Evolutionary conservation across 2,888 invertebrate genomes (phyloP), one percentile per base, ranked within the genome.

Genomic region (Dryobotodes eremita): DNA sequence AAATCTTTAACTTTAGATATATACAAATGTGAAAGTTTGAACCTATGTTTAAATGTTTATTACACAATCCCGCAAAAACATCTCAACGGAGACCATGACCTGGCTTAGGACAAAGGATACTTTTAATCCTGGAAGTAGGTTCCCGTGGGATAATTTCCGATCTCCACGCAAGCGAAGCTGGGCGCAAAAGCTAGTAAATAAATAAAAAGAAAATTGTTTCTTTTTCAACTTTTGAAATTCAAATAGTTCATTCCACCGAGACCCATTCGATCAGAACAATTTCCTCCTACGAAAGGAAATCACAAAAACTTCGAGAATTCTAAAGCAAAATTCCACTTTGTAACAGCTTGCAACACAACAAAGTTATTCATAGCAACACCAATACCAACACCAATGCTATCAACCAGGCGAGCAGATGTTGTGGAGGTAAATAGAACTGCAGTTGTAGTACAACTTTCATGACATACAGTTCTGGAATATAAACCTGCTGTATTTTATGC

Each of bases 311-410:
- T 31, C 11, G 23, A 46, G 62, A 75, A 84, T 68, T 78, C 61
- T 59, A 48, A 79, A 75, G 48, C 31, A 23, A 78, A 82, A 78
- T 57, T 74, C 26, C 31, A 62, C 46, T 71, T 79, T 62, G 61
- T 53, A 13, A 61, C 59, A 71, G 71, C 42, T 73, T 11, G 48
- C 23, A 26, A 71, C 36, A 36, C 17, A 62, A 78, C 70, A 82
- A 73, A 78, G 70, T 78, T 78, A 86, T 82, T 82, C 73, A 81
- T 64, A 71, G 64, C 48, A 81, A 76, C 31, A 84, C 59, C 70
- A 36, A 36, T 1, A 36, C 31, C 66, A 64, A 77, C 61, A 72
- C 15, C 62, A 78, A 78, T 74, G 71, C 48, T 72, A 77, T 61
- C 48, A 71, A 79, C 75, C 26, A 65, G 70, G 61, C 26, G 55